Conservation (phyloP, 2,888 invertebrate species). For the Omphaloscelis lunosa region DNA sequence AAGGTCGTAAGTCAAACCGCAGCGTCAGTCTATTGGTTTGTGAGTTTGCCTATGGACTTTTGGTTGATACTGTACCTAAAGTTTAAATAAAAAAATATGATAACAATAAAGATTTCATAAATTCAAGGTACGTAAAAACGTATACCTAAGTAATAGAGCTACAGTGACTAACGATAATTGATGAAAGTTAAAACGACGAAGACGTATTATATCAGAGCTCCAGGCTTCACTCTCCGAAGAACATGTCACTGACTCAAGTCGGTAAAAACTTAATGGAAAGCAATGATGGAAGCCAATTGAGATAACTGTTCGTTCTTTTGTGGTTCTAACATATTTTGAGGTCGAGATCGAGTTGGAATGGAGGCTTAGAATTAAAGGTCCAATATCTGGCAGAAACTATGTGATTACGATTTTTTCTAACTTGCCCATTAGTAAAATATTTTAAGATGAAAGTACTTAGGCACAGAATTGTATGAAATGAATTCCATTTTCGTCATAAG, state of each 20-base stretch:
- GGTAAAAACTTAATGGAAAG: constrained; percentile 46
- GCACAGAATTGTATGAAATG: neutral
- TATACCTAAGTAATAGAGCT: neutral
- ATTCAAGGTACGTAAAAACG: neutral
- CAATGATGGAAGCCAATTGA: constrained; percentile 33
- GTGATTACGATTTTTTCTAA: neutral
- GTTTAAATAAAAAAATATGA: neutral
- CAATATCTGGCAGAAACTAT: constrained; percentile 8
- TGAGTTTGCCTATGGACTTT: too few relatives aligned
- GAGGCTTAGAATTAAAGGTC: neutral
- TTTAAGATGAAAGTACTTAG: neutral
- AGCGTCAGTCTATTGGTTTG: too few relatives aligned
- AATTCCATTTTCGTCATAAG: neutral
- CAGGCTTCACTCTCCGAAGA: constrained; percentile 1
- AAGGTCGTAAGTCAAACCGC: too few relatives aligned
- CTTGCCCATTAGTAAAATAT: neutral
- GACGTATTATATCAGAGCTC: constrained; percentile 23
- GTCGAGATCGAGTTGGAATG: constrained; percentile 11
- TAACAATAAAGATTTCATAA: neutral
- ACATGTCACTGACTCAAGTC: constrained; percentile 4
- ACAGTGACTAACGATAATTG: constrained; percentile 31
- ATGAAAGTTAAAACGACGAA: constrained; percentile 32
- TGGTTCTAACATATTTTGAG: constrained; percentile 12
- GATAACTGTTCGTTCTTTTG: constrained; percentile 15
- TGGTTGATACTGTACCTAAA: neutral